A percentile compares a stretch with the other conserved stretches of the same genome.
Evolutionary conservation across 2,797 vertebrate species (phyloP).

Genomic region (Spea hammondii): DNA sequence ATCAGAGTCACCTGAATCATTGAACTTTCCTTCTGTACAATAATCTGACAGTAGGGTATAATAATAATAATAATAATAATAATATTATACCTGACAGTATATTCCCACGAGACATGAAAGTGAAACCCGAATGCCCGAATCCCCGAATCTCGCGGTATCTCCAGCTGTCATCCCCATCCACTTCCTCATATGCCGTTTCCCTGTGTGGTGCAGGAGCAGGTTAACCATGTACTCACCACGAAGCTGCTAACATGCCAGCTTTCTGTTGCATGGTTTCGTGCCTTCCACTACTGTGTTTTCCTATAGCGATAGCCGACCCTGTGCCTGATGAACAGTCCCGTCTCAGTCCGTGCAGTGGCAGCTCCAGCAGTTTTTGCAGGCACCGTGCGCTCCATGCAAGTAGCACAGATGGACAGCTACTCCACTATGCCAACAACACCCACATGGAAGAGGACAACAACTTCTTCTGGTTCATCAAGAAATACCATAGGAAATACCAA

Average conservation of each 20-base stretch:
- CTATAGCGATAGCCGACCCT: background rate
- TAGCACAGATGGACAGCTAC: background rate
- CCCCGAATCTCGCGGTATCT: background rate
- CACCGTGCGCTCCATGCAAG: background rate
- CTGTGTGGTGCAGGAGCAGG: background rate
- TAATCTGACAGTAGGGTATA: too few relatives aligned
- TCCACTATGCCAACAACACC: background rate
- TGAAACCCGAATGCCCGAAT: background rate
- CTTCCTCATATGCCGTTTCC: background rate
- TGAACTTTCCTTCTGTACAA: too few relatives aligned
- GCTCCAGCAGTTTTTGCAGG: too few relatives aligned
- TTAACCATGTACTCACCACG: background rate
- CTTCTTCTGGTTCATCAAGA: conserved; percentile 10
- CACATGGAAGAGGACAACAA: background rate
- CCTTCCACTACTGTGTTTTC: background rate
- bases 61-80: too few relatives aligned
- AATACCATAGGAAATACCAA: conserved; percentile 1
- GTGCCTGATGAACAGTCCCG: background rate
- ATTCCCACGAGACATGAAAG: background rate
- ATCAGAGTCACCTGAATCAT: too few relatives aligned
- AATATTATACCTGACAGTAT: too few relatives aligned
- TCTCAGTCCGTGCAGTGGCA: background rate
- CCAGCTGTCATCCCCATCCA: background rate
- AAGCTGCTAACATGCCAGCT: background rate
- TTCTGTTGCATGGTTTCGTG: background rate